A percentile compares a stretch with the other conserved stretches of the same genome.
These are phyloP conservation scores for Brachionus manjavacas DNA, from an alignment of 1,140 invertebrate species.

Conservation along the genomic window DNA sequence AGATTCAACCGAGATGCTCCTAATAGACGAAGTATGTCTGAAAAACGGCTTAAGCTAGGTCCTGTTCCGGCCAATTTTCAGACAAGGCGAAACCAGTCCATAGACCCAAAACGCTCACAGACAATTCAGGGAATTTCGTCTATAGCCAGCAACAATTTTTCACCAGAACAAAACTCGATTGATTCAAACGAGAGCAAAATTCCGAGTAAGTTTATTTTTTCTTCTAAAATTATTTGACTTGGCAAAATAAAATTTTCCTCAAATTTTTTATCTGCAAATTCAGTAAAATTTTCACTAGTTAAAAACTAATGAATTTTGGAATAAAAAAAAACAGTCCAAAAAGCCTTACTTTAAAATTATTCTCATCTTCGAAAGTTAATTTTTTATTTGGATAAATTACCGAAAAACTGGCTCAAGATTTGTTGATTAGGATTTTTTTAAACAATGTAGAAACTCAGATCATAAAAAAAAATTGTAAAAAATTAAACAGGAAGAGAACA, in stretches of 20 bases:
- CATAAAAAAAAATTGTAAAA: too few relatives aligned
- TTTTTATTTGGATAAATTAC: too few relatives aligned
- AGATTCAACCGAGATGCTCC: constrained; percentile 42
- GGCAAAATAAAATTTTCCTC: background rate
- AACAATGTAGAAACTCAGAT: too few relatives aligned
- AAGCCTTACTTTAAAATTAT: too few relatives aligned
- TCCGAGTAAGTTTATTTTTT: constrained; percentile 9
- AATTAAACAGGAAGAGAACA: too few relatives aligned
- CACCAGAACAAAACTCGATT: background rate
- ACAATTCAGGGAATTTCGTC: background rate
- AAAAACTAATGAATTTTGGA: too few relatives aligned
- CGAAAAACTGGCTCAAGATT: too few relatives aligned
- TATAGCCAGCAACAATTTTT: background rate
- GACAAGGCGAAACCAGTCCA: constrained; percentile 4
- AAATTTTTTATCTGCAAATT: too few relatives aligned
- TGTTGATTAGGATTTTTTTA: too few relatives aligned
- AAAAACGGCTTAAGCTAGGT: constrained; percentile 23
- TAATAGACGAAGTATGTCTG: constrained; percentile 36
- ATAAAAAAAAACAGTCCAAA: too few relatives aligned
- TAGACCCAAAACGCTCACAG: constrained; percentile 25
- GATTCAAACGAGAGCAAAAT: background rate
- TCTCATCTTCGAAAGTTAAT: too few relatives aligned
- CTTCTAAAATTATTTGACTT: background rate
- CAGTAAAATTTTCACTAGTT: too few relatives aligned
- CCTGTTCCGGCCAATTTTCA: constrained; percentile 13